A percentile compares a stretch with the other conserved stretches of the same genome.
Evolutionary conservation across 2,113 vertebrate species (phyloP).

Genomic region (Amblyornis subalaris): DNA sequence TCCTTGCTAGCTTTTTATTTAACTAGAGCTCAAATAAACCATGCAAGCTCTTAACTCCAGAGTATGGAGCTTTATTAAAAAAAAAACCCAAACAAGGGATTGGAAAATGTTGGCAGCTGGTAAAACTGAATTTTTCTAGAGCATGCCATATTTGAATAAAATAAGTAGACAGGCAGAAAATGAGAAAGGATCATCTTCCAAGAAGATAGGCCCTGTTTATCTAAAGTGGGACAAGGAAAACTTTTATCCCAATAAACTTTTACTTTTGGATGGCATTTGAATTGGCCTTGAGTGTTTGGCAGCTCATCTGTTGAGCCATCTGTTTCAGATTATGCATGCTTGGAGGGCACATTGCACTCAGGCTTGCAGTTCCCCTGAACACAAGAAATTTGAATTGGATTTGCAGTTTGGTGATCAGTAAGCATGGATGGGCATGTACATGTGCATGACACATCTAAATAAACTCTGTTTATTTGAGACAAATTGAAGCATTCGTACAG

Average conservation of each 20-base stretch:
- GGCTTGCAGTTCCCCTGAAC: not conserved
- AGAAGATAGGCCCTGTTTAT: not conserved
- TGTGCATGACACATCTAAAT: not conserved
- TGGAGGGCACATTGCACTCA: slow-evolving; percentile 23
- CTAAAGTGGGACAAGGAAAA: not conserved
- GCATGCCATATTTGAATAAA: not conserved
- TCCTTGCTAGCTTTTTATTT: not conserved
- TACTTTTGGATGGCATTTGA: slow-evolving; percentile 50
- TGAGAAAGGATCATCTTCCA: not conserved
- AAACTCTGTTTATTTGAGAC: not conserved
- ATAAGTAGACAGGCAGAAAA: not conserved
- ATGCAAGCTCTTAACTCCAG: not conserved
- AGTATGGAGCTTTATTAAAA: not conserved
- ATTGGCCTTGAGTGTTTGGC: slow-evolving; percentile 18
- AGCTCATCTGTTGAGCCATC: slow-evolving; percentile 49
- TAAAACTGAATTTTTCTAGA: not conserved
- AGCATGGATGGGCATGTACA: not conserved
- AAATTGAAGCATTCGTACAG: not conserved
- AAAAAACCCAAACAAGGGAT: not conserved
- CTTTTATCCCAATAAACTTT: slow-evolving; percentile 38
- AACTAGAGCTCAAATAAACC: not conserved
- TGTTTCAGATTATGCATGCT: slow-evolving; percentile 42
- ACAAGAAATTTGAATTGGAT: slow-evolving; percentile 9
- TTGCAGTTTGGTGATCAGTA: slow-evolving; percentile 2
- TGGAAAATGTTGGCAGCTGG: not conserved